Evolutionary conservation across 2,888 invertebrate species (phyloP), one percentile per base, ranked within the genome.

Genomic region (Heterodera filipjevi): DNA sequence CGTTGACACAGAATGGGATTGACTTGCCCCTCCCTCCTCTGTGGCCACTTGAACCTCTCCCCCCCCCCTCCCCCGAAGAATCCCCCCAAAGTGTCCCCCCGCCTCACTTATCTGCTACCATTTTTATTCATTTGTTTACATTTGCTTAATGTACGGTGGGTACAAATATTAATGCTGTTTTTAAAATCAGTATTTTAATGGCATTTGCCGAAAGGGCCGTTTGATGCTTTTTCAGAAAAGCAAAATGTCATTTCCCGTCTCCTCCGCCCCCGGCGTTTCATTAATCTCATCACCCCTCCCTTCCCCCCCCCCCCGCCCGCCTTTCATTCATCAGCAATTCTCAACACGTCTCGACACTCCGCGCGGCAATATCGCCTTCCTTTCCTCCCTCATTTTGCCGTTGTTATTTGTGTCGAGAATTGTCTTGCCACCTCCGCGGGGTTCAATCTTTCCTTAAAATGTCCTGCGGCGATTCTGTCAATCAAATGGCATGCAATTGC

Each of bases 401-500:
- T 2, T 12, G 39, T 39, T 39, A 12, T 39, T 39, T 39, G 22
- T 53, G 53, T 22, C 53, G 53, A 53, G 53, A 53, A 53, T 53
- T 53, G 53, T 19, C n/a, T n/a, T n/a, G n/a, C n/a, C n/a, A n/a
- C n/a, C n/a, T 12, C 39, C 39, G 8, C 39, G 53, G 53, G 53
- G 53, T 16, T 53, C 53, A 53, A 53, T 53, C 53, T 53, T 53
- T 19, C 19, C 53, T 19, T 22, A 53, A n/a, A 19, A 53, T 22
- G 22, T 19, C 22, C 53, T 10, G 59, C 27, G 59, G 27, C 59
- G 27, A n/a, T 59, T 59, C 59, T 59, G 59, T 59, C 59, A 59
- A 59, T 59, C 59, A 59, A 59, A 59, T 59, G 59, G 22, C 59
- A 59, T 59, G 59, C 27, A 59, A 59, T 59, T 59, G 59, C 59